These are phyloP conservation scores for Clivina fossor DNA, from an alignment of 2,888 invertebrate species.

Conservation along the genomic window DNA sequence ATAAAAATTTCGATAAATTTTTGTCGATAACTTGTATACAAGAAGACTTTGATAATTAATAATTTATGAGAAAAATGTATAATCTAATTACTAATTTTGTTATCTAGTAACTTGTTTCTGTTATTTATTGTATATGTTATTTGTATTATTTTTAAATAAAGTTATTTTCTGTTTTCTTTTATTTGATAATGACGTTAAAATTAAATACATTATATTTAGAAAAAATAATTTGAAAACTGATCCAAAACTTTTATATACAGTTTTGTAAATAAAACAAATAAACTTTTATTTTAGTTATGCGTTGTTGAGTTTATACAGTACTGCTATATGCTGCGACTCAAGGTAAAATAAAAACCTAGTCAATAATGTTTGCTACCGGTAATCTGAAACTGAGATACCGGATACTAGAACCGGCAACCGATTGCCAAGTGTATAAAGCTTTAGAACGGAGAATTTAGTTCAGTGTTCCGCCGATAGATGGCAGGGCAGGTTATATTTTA, in stretches of 20 bases:
- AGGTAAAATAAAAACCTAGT: constrained; percentile 28
- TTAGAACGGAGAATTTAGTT: constrained; percentile 6
- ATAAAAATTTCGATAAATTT: constrained; percentile 27
- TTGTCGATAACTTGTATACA: constrained; percentile 13
- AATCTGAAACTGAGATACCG: constrained; percentile 30
- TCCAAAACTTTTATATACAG: constrained; percentile 22
- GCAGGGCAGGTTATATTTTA: not conserved
- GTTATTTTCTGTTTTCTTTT: no score
- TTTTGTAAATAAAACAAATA: constrained; percentile 27
- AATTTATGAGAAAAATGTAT: no score
- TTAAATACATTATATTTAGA: no score
- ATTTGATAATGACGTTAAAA: no score
- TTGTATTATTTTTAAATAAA: no score
- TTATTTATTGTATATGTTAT: no score
- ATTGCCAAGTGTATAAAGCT: constrained; percentile 3
- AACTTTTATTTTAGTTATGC: constrained; percentile 21
- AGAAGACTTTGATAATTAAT: constrained; percentile 23
- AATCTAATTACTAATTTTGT: no score
- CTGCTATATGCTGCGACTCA: no score
- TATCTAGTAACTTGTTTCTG: no score
- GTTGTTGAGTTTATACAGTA: no score
- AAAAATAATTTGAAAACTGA: no score
- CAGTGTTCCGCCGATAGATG: not conserved
- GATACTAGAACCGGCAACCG: no score
- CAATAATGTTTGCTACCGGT: constrained; percentile 30